Base-by-base conservation (phyloP, 2,113 vertebrate genomes). In the Alouatta palliata region DNA sequence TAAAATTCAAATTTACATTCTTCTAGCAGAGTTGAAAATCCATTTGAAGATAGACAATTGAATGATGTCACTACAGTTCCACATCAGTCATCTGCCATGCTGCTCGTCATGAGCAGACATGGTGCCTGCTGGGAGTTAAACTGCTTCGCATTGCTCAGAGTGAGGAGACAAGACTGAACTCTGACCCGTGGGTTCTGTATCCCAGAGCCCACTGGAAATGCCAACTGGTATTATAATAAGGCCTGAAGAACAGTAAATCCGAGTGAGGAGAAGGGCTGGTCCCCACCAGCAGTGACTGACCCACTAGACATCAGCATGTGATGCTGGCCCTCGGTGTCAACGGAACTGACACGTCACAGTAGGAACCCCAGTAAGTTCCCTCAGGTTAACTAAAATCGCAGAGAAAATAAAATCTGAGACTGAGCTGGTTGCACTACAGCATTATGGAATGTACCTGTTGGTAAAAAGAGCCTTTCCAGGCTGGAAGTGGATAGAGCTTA, bases 1-100 rank as follows among this genome's bases (percentile, higher is more conserved):
- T 77, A 66, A 83, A 95, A 91, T 87, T 83, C 23, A n/a, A 61
- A 87, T 92, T 92, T 58, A 81, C 92, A 83, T 45, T 96, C 68
- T 92, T 95, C 52, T 35, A 85, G 56, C 32, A 85, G 83, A 96
- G 66, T 90, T 82, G n/a, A 43, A 85, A 84, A 49, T 81, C 32
- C 66, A 21, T 47, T 75, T 47, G 80, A 81, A 80, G 47, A n/a
- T 13, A 87, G 82, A 8, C 13, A 49, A 13, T 14, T 19, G 14
- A 20, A 49, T 14, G 9, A 37, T 27, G 25, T 27, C 0, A 2
- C 16, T 10, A n/a, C 10, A 77, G 30, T 47, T 54, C 71, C 32
- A 2, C 1, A 0, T 45, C 30, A n/a, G 11, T 30, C 10, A 2
- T 9, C 64, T 25, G 40, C 49, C 23, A 4, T 8, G 19, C 21